Conservation (phyloP, 64 coral and sea anemone species). For the Stichodactyla helianthus region DNA sequence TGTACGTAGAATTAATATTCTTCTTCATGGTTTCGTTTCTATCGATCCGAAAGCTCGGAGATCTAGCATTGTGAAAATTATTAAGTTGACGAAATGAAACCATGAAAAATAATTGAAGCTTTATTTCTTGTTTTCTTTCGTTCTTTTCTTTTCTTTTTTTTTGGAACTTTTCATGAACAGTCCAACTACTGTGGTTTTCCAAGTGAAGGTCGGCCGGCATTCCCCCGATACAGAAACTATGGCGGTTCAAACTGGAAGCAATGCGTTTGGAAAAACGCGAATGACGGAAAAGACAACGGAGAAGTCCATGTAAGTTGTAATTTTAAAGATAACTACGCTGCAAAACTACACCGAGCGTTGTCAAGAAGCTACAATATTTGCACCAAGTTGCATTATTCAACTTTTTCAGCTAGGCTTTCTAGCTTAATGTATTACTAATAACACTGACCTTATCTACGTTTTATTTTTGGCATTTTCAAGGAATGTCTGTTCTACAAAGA, state of each 20-base stretch:
- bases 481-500: neutral
- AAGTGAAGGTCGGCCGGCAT: neutral
- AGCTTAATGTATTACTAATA: no score
- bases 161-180: neutral
- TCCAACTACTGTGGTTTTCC: neutral
- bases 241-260: neutral
- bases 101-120: no score
- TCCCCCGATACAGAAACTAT: neutral
- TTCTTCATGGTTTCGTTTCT: neutral
- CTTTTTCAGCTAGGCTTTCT: no score
- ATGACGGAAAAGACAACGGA: neutral
- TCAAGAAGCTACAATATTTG: neutral
- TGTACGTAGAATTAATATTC: neutral
- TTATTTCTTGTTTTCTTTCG: no score
- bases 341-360: neutral
- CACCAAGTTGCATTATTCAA: neutral
- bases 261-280: neutral
- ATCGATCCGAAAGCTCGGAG: no score
- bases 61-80: no score
- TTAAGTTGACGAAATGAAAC: no score
- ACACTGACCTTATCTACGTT: no score
- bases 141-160: no score
- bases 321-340: neutral
- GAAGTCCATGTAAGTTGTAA: neutral
- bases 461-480: neutral